Percentiles rank a stretch among this genome's conserved stretches.
Evolutionary conservation across 2,888 invertebrate genomes (phyloP).

Genomic region (Acronicta alni): DNA sequence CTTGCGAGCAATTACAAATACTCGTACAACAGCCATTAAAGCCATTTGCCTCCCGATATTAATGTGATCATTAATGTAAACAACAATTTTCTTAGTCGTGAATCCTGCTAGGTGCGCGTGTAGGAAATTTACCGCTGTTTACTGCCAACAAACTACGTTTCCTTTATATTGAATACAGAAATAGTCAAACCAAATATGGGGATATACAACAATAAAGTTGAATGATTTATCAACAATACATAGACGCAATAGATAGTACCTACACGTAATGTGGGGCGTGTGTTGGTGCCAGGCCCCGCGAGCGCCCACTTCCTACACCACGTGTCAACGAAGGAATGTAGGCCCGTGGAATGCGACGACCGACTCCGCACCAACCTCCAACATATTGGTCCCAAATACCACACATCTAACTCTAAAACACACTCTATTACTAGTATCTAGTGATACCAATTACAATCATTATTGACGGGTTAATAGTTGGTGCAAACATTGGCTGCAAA

Average conservation of each 20-base stretch:
- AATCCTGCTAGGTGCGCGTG: constrained; percentile 21
- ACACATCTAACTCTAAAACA: constrained; percentile 37
- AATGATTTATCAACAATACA: constrained; percentile 52
- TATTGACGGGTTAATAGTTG: constrained; percentile 34
- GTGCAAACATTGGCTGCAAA: constrained; percentile 45
- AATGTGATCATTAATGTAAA: constrained; percentile 46
- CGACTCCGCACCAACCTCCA: constrained; percentile 41
- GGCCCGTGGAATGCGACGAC: constrained; percentile 58
- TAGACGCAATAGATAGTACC: constrained; percentile 31
- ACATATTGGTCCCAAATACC: constrained; percentile 34
- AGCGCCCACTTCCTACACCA: constrained; percentile 61
- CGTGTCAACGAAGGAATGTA: constrained; percentile 62
- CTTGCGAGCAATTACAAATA: constrained; percentile 44
- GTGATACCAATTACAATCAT: constrained; percentile 27
- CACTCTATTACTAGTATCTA: constrained; percentile 29
- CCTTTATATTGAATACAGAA: constrained; percentile 26
- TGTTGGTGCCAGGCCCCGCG: constrained; percentile 49
- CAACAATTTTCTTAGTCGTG: constrained; percentile 45
- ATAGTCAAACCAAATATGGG: constrained; percentile 30
- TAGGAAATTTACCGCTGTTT: constrained; percentile 37
- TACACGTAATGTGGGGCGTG: constrained; percentile 40
- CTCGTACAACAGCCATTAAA: constrained; percentile 32
- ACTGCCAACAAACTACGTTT: constrained; percentile 32
- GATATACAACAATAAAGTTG: constrained; percentile 50
- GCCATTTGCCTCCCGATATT: constrained; percentile 44